Conservation (phyloP, 2,797 vertebrate genomes). For the Moxostoma hubbsi region DNA sequence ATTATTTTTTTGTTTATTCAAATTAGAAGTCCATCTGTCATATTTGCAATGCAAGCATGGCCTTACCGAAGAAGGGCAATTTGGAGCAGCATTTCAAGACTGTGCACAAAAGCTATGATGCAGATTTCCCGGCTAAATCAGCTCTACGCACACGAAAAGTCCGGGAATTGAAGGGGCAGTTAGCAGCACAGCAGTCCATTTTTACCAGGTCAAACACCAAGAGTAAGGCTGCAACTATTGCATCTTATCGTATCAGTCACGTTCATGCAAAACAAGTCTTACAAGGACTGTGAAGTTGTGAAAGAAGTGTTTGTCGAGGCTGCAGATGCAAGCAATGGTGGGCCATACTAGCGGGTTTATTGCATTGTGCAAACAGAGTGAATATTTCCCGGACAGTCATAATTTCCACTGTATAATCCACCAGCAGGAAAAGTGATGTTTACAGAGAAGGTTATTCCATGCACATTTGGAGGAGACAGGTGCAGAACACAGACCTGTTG, state of each 20-base stretch:
- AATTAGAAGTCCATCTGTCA: slow-evolving; percentile 20
- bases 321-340: neutral
- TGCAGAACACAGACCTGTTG: no score
- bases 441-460: no score
- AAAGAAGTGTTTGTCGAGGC: slow-evolving; percentile 34
- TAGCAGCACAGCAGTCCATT: slow-evolving; percentile 19
- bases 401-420: no score
- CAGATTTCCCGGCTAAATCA: slow-evolving; percentile 16
- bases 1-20: slow-evolving; percentile 51
- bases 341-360: no score
- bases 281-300: slow-evolving; percentile 19
- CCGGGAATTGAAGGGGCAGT: neutral
- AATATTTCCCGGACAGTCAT: no score
- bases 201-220: slow-evolving; percentile 12
- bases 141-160: slow-evolving; percentile 1
- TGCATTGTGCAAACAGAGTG: no score
- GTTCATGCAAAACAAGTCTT: slow-evolving; percentile 9
- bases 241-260: neutral
- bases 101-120: slow-evolving; percentile 1
- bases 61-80: slow-evolving; percentile 30
- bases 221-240: no score
- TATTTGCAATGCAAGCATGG: slow-evolving; percentile 22
- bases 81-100: slow-evolving; percentile 31
- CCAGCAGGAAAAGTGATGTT: no score
- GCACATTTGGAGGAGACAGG: no score